Percentiles rank a stretch among this genome's conserved stretches.
Evolutionary conservation across 2,888 invertebrate genomes (phyloP).

Genomic region (Sinodicranocentrus sp.): DNA sequence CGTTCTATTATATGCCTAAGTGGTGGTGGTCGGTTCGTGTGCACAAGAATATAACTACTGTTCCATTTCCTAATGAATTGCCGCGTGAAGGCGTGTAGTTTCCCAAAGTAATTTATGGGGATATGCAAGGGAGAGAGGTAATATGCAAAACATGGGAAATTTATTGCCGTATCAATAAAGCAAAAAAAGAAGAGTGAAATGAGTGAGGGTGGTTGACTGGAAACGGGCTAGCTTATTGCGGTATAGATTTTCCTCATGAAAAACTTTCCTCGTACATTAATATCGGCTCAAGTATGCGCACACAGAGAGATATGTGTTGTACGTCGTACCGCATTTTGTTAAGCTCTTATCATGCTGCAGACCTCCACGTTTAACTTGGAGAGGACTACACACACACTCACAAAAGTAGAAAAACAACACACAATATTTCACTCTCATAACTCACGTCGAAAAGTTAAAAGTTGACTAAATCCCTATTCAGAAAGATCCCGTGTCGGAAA

Average conservation of each 20-base stretch:
- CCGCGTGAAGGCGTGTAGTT: slow-evolving; percentile 54
- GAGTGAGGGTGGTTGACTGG: slow-evolving; percentile 36
- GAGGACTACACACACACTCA: not conserved
- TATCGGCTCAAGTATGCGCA: too few species aligned
- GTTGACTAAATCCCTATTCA: slow-evolving; percentile 39
- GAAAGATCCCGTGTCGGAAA: slow-evolving; percentile 52
- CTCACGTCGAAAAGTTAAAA: slow-evolving; percentile 58
- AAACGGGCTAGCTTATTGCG: too few species aligned
- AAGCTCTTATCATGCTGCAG: too few species aligned
- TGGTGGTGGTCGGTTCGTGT: not conserved
- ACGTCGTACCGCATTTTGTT: too few species aligned
- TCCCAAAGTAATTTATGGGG: slow-evolving; percentile 40
- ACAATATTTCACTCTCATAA: slow-evolving; percentile 43
- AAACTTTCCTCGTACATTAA: too few species aligned
- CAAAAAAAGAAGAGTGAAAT: slow-evolving; percentile 49
- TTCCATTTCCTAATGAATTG: slow-evolving; percentile 60
- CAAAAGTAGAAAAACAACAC: slow-evolving; percentile 22
- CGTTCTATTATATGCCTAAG: not conserved
- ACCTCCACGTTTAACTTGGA: not conserved
- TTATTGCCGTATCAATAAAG: slow-evolving; percentile 54
- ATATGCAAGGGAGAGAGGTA: slow-evolving; percentile 45
- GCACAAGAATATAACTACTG: not conserved
- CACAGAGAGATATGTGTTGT: too few species aligned
- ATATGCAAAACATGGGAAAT: slow-evolving; percentile 57
- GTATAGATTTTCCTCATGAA: too few species aligned